Evolutionary conservation across 1,140 invertebrate genomes (phyloP), one percentile per base, ranked within the genome.

Genomic region (Thaumetopoea pityocampa): DNA sequence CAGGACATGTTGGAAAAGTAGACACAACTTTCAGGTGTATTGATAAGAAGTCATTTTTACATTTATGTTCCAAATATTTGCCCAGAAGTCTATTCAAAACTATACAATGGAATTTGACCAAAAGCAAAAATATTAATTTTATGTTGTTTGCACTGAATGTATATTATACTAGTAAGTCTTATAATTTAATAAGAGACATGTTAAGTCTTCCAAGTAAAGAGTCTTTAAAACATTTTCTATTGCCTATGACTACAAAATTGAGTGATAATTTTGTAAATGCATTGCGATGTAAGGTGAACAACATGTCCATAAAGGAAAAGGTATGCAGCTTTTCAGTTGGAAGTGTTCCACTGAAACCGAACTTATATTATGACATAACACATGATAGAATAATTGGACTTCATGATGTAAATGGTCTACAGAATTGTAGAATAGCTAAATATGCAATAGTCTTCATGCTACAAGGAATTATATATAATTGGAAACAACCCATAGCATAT

Each of bases 371-470:
- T 20, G 27, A 52, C 12, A 42, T 46, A n/a, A 52, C 19, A 7
- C 11, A 18, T 19, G 50, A 52, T 20, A 46, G 37, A 47, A 36
- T 52, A 30, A 36, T 37, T 10, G 50, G 50, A 2, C 42, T 52
- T 8, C 36, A 52, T 6, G 50, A 52, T 24, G 33, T 52, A 16
- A 24, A 52, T 23, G 50, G 50, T 10, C 10, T 33, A 0, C 50
- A 52, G 14, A 47, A 18, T 11, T 14, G 26, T 2, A 12, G 12
- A 6, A 19, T 32, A 11, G 50, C 50, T 6, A 52, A 37, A 33
- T 37, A 46, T 40, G 50, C 37, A 22, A 23, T 52, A n/a, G 26
- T 52, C 10, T 14, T 46, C 4, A 47, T 46, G 15, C 33, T 35
- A 1, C 37, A 38, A 11, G 50, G 50, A 2, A 37, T 52, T 7